These are phyloP conservation scores for Brenthis ino DNA, from an alignment of 2,888 invertebrate genomes.

Conservation along the genomic window DNA sequence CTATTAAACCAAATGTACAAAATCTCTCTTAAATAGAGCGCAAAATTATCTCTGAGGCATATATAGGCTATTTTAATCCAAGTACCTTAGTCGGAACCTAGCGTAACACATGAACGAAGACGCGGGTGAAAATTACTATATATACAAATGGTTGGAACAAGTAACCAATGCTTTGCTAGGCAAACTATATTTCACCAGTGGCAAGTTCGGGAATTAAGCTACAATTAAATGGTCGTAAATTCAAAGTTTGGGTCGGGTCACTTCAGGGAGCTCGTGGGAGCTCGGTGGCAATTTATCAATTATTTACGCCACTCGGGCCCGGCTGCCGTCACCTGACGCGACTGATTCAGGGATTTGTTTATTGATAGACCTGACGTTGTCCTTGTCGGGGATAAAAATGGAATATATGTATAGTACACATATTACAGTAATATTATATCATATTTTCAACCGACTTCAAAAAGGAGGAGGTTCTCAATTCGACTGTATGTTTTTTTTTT, in stretches of 20 bases:
- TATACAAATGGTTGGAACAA: neutral
- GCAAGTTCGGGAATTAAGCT: conserved; percentile 77
- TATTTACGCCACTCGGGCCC: conserved; percentile 78
- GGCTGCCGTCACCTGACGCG: conserved; percentile 50
- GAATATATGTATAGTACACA: conserved; percentile 9
- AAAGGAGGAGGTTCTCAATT: too few relatives aligned
- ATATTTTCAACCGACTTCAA: too few relatives aligned
- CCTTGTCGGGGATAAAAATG: neutral
- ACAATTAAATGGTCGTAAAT: conserved; percentile 81
- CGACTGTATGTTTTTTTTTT: too few relatives aligned
- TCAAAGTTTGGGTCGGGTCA: conserved; percentile 73
- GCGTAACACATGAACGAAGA: too few relatives aligned
- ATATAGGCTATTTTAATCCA: too few relatives aligned
- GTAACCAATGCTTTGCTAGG: conserved; percentile 40
- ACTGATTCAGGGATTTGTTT: conserved; percentile 52
- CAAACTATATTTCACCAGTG: conserved; percentile 69
- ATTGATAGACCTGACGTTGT: conserved; percentile 45
- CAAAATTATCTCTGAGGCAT: too few relatives aligned
- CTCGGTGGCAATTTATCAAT: conserved; percentile 81
- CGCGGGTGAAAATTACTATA: too few relatives aligned
- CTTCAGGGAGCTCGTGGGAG: conserved; percentile 72
- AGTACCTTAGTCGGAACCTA: too few relatives aligned
- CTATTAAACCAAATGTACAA: too few relatives aligned
- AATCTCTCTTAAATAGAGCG: too few relatives aligned
- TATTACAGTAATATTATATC: neutral